Evolutionary conservation across 2,888 invertebrate species (phyloP).

Genomic region (Falcaria lacertinaria): DNA sequence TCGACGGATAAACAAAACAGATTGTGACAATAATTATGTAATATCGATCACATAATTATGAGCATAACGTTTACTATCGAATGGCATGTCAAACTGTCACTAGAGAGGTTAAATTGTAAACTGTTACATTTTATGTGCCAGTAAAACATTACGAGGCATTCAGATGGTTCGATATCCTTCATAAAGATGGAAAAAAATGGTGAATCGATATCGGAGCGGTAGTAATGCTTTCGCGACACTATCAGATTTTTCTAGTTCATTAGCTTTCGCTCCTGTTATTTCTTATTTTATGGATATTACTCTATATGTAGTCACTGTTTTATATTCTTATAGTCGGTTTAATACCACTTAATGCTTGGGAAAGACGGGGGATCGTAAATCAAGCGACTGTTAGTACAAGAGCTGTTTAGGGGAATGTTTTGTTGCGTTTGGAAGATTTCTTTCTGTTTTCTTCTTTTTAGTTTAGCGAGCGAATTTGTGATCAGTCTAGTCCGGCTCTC

Average conservation of each 20-base stretch:
- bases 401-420: no score
- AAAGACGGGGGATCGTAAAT: neutral
- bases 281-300: slow-evolving; percentile 24
- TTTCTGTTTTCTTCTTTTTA: no score
- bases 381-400: no score
- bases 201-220: slow-evolving; percentile 29
- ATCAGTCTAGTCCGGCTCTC: no score
- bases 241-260: slow-evolving; percentile 33
- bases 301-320: neutral
- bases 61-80: slow-evolving; percentile 28
- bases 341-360: neutral
- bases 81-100: slow-evolving; percentile 41
- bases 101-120: slow-evolving; percentile 37
- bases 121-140: slow-evolving; percentile 32
- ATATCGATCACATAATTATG: slow-evolving; percentile 28
- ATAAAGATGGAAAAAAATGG: slow-evolving; percentile 38
- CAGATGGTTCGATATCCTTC: slow-evolving; percentile 24
- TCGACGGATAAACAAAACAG: slow-evolving; percentile 8
- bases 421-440: no score
- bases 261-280: slow-evolving; percentile 19
- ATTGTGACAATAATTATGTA: slow-evolving; percentile 19
- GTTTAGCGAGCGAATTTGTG: no score
- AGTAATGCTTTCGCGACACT: slow-evolving; percentile 28
- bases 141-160: slow-evolving; percentile 19
- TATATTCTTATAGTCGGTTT: neutral